Evolutionary conservation across 2,888 invertebrate genomes (phyloP).

Genomic region (Polyommatus iphigenia): DNA sequence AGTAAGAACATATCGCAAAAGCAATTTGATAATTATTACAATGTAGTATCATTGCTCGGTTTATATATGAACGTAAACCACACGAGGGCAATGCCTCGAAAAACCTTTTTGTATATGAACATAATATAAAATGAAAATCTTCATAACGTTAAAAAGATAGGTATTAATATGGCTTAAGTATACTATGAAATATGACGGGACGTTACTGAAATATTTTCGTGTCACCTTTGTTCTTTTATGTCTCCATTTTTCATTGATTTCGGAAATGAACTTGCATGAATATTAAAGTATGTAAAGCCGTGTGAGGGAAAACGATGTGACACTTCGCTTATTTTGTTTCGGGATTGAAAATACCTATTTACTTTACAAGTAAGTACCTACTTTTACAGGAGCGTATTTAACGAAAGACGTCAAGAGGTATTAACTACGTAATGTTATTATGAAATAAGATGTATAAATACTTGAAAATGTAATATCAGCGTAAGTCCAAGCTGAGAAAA

Average conservation of each 20-base stretch:
- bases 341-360: not conserved
- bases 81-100: not conserved
- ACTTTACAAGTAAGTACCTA: not conserved
- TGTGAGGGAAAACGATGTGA: conserved; percentile 24
- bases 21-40: not conserved
- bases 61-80: not conserved
- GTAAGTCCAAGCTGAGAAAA: no score
- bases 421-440: no score
- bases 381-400: not conserved
- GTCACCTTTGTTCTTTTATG: conserved; percentile 33
- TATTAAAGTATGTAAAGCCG: conserved; percentile 31
- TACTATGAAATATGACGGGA: conserved; percentile 33
- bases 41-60: not conserved
- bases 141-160: conserved; percentile 30
- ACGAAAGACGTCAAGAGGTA: no score
- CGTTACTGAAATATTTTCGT: conserved; percentile 34
- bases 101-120: conserved; percentile 14
- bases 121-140: conserved; percentile 30
- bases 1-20: not conserved
- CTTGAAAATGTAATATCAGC: no score
- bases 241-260: conserved; percentile 35
- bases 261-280: conserved; percentile 33
- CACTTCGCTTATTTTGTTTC: conserved; percentile 11
- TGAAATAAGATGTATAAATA: no score
- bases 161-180: conserved; percentile 32